Evolutionary conservation across 2,797 vertebrate species (phyloP), one percentile per base, ranked within the genome.

Genomic region (Hippoglossus hippoglossus): DNA sequence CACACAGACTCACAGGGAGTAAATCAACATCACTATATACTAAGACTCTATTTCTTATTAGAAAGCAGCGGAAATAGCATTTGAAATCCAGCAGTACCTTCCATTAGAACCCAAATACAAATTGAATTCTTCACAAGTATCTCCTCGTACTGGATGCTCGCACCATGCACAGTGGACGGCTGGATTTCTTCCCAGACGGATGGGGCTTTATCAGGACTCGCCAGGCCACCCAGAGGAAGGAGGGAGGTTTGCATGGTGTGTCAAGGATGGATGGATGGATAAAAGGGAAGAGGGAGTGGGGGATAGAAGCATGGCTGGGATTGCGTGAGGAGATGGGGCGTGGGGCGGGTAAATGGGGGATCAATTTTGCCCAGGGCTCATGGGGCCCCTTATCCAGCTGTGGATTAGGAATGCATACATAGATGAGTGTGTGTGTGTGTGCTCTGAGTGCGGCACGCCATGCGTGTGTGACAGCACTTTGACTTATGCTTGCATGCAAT

Each of bases 141-240:
- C 61, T 54, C 24, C 25, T 47, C 21, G 9, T 41, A 57, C 19
- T 1, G 6, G 61, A 55, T 58, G 68, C 49, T 36, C 63, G 24
- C 63, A 58, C 51, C 51, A 41, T 63, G 66, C 72, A 67, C 26
- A 31, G 64, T n/a, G 51, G n/a, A 62, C 44, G 36, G 55, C 34
- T 65, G 57, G 64, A 71, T 79, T 78, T 73, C 76, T 66, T 67
- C 36, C 36, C 60, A 65, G 39, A 41, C 68, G 68, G 66, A 84
- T 52, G 71, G 52, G 63, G 75, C 26, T 87, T 91, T 90, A 91
- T 90, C 88, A 75, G 78, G 68, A 66, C 57, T 67, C 67, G 69
- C 54, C 87, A 89, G 90, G 81, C 87, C 75, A 63, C 77, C 58
- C 22, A 22, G 66, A 70, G 62, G 57, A 64, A n/a, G 34, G 47